Evolutionary conservation across 2,113 vertebrate genomes (phyloP).

Genomic region (Lophius piscatorius): DNA sequence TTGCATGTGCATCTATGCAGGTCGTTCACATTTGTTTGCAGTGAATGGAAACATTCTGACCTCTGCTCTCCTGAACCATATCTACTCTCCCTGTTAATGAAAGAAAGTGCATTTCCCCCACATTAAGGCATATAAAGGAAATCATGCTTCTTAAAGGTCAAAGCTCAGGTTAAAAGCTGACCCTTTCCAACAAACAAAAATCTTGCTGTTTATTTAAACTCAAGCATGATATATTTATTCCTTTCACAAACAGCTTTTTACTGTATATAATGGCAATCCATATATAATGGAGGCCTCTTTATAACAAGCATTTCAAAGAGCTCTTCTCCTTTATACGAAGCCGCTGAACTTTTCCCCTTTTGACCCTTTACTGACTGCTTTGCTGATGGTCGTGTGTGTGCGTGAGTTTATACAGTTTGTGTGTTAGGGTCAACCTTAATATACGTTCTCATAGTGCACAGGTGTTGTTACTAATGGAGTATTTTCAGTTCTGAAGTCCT

Average conservation of each 20-base stretch:
- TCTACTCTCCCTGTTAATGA: constrained; percentile 28
- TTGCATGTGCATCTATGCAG: background rate
- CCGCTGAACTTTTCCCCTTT: constrained; percentile 36
- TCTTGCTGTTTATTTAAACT: constrained; percentile 28
- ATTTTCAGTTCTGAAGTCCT: constrained; percentile 15
- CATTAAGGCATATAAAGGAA: constrained; percentile 35
- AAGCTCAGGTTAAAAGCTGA: constrained; percentile 34
- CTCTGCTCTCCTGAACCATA: constrained; percentile 21
- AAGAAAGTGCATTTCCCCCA: constrained; percentile 11
- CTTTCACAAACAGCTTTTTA: constrained; percentile 21
- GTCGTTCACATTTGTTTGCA: background rate
- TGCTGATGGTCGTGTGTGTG: constrained; percentile 6
- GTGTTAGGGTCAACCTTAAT: constrained; percentile 31
- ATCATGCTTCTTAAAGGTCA: constrained; percentile 23
- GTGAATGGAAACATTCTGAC: constrained; percentile 3
- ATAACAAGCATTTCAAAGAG: constrained; percentile 29
- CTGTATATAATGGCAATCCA: constrained; percentile 19
- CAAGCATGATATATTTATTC: constrained; percentile 17
- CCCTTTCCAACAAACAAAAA: constrained; percentile 12
- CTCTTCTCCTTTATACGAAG: constrained; percentile 11
- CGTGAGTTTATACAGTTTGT: constrained; percentile 7
- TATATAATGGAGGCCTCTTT: constrained; percentile 31
- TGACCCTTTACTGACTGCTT: constrained; percentile 30
- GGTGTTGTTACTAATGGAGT: constrained; percentile 28
- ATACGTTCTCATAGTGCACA: constrained; percentile 12